phyloP scores from a whole-genome alignment of 2,888 invertebrate genomes.

The Lysandra bellargus region DNA sequence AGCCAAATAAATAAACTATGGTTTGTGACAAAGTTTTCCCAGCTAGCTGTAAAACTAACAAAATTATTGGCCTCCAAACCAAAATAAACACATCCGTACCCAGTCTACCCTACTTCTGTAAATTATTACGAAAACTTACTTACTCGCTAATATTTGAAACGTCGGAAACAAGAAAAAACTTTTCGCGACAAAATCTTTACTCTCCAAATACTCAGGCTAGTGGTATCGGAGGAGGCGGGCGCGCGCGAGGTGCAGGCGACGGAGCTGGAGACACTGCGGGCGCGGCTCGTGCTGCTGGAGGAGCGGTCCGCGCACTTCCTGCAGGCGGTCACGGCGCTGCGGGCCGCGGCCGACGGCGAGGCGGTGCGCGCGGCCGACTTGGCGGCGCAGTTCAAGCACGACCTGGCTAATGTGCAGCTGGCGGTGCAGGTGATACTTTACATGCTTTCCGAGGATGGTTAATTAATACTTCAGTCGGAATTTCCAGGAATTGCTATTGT shows the following conservation, averaged over 20 bases:
- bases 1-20: too few relatives aligned
- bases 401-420: conserved; percentile 71
- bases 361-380: conserved; percentile 70
- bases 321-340: conserved; percentile 66
- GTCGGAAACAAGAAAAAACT: too few relatives aligned
- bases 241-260: conserved; percentile 63
- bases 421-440: conserved; percentile 60
- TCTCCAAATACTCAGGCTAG: conserved; percentile 45
- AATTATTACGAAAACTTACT: too few relatives aligned
- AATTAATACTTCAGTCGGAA: too few relatives aligned
- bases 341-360: conserved; percentile 76
- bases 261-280: conserved; percentile 67
- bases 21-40: too few relatives aligned
- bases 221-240: conserved; percentile 61
- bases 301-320: conserved; percentile 70
- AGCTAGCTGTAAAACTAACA: too few relatives aligned
- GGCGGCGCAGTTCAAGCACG: conserved; percentile 77
- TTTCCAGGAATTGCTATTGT: too few relatives aligned
- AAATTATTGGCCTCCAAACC: too few relatives aligned
- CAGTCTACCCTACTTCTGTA: too few relatives aligned
- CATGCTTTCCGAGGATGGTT: background rate
- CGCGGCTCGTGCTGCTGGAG: conserved; percentile 67
- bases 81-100: too few relatives aligned
- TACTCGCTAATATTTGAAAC: too few relatives aligned
- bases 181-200: too few relatives aligned